phyloP scores from a whole-genome alignment of 2,797 vertebrate species.

The Rhynchonycteris naso region DNA sequence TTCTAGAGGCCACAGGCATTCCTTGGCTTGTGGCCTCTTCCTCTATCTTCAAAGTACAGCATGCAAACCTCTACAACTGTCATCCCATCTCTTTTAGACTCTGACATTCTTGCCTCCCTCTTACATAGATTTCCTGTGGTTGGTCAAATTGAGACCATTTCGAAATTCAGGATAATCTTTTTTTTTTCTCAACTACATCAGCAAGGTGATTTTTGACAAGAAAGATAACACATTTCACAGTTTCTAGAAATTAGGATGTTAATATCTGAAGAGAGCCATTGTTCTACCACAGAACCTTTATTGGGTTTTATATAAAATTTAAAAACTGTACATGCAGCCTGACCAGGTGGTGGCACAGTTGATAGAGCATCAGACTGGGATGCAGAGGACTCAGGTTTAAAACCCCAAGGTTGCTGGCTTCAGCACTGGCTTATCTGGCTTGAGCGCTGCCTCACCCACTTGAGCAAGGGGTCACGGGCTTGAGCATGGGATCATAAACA shows the following conservation, averaged over 20 bases:
- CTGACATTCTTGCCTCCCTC: not conserved
- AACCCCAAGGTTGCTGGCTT: too few species aligned
- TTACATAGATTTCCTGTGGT: not conserved
- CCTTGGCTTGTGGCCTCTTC: not conserved
- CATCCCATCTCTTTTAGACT: not conserved
- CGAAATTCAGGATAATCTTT: not conserved
- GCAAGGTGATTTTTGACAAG: not conserved
- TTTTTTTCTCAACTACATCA: not conserved
- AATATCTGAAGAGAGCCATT: not conserved
- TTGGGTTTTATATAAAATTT: not conserved
- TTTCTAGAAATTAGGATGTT: not conserved
- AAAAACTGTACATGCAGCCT: not conserved
- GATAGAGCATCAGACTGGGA: too few species aligned
- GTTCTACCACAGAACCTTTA: not conserved
- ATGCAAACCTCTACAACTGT: not conserved
- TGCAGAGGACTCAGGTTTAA: too few species aligned
- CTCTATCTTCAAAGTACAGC: not conserved
- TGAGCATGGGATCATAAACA: too few species aligned
- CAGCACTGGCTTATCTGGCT: too few species aligned
- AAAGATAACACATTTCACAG: not conserved
- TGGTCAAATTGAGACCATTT: not conserved
- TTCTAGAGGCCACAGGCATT: not conserved
- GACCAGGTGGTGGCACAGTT: too few species aligned
- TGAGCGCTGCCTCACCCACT: too few species aligned
- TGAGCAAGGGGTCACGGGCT: too few species aligned